Base-by-base conservation (phyloP, 1,140 invertebrate species). In the Drosophila nigromelanica region DNA sequence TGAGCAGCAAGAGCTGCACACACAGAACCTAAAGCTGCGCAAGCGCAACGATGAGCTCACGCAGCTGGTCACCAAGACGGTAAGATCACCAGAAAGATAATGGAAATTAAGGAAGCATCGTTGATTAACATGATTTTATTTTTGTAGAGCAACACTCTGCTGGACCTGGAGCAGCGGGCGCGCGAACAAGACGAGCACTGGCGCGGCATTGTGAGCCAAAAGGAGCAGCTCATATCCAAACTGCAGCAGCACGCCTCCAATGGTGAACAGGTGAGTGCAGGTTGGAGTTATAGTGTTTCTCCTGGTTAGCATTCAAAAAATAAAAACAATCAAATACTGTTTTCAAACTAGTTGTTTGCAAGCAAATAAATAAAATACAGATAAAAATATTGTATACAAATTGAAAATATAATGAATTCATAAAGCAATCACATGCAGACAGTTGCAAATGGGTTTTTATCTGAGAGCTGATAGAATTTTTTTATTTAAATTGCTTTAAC, bases 11-110 rank as follows among this genome's bases (percentile, higher is more conserved):
- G 81, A 90, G 68, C 76, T 90, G 75, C 76, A 82, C n/a, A 79
- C 80, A 64, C 92, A 95, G 90, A 95, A 95, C 81, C 93, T 93
- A 81, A 93, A 94, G 71, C 91, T 96, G 64, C 94, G 95, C 77
- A 90, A 92, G 14, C 93, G 95, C 86, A 94, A 96, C 27, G 93
- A 94, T 39, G 94, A 96, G 91, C 96, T 96, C 79, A 95, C 96
- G 82, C 94, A 92, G 83, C 94, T 96, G 66, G 95, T 97, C 70
- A 94, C 94, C 48, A 95, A 96, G 79, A 96, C 96, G 75, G 96
- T 96, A 92, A 92, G 93, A 92, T 1, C 21, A 24, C 21, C 1
- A 8, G 6, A 27, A 8, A 5, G 5, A 56, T 21, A 33, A 40
- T 40, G 7, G 7, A 30, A 30, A 0, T 18, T 1, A 18, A 18